Percentiles rank a stretch among this genome's conserved stretches.
Evolutionary conservation across 64 coral and sea anemone genomes (phyloP).

Genomic region (Platygyra sinensis): DNA sequence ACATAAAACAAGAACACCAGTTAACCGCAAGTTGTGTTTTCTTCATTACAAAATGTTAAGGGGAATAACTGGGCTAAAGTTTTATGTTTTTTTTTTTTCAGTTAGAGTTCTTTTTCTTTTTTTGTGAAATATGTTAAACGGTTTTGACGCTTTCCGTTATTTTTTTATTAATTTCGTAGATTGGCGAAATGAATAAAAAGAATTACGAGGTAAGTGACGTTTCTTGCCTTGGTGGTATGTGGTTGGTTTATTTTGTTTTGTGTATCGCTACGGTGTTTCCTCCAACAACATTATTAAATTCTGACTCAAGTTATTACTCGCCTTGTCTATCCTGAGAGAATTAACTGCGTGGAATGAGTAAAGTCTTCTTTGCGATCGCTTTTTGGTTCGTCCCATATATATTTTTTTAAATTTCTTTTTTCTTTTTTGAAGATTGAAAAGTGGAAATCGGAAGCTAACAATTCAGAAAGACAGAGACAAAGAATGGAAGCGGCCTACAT

Average conservation of each 20-base stretch:
- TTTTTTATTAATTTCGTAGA: slow-evolving; percentile 42
- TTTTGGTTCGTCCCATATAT: too few species aligned
- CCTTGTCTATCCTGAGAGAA: too few species aligned
- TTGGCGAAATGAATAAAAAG: slow-evolving; percentile 88
- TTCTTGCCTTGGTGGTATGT: neutral
- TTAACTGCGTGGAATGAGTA: too few species aligned
- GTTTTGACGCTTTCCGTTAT: neutral
- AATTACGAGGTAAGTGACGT: slow-evolving; percentile 71
- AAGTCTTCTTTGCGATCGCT: too few species aligned
- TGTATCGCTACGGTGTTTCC: neutral
- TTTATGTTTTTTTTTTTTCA: neutral
- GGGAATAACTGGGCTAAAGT: neutral
- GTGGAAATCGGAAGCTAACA: slow-evolving; percentile 87
- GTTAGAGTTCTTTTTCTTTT: neutral
- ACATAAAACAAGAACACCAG: neutral
- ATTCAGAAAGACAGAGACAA: slow-evolving; percentile 76
- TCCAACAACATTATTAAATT: too few species aligned
- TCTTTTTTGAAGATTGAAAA: slow-evolving; percentile 72
- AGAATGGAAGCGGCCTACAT: slow-evolving; percentile 74
- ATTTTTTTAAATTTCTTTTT: neutral
- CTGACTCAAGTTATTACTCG: too few species aligned
- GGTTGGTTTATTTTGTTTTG: neutral
- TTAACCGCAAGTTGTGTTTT: too few species aligned
- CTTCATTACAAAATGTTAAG: neutral
- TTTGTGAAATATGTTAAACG: neutral